Percentiles rank a stretch among this genome's conserved stretches.
Evolutionary conservation across 1,140 invertebrate species (phyloP).

Genomic region (Kradibia gibbosae): DNA sequence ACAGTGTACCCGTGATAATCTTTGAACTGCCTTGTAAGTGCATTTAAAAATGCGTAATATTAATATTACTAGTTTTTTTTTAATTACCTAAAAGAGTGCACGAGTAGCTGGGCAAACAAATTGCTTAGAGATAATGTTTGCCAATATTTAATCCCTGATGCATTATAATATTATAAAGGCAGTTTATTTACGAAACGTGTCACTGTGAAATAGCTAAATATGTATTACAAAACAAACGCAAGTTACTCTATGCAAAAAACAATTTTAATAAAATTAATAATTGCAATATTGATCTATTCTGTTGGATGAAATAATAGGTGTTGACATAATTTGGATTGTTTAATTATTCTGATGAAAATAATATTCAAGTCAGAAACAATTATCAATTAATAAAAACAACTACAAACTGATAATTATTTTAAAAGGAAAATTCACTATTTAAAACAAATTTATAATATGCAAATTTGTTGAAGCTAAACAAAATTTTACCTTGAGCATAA

Average conservation of each 20-base stretch:
- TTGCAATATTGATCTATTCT: background rate
- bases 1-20: background rate
- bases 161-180: background rate
- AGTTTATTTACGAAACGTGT: background rate
- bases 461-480: too few relatives aligned
- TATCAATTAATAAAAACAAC: too few relatives aligned
- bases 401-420: too few relatives aligned
- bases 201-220: background rate
- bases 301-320: too few relatives aligned
- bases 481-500: too few relatives aligned
- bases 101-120: background rate
- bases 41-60: background rate
- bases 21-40: background rate
- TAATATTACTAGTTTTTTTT: constrained; percentile 2
- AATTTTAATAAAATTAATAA: too few relatives aligned
- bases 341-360: too few relatives aligned
- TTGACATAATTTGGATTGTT: too few relatives aligned
- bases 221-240: background rate
- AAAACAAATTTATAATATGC: too few relatives aligned
- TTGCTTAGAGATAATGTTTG: background rate
- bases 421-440: too few relatives aligned
- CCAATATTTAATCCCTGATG: background rate
- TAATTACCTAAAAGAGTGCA: background rate
- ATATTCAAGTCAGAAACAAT: too few relatives aligned
- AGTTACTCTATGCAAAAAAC: too few relatives aligned